Percentiles rank a stretch among this genome's conserved stretches.
Evolutionary conservation across 2,797 vertebrate genomes (phyloP).

Genomic region (Simalia tracyae): DNA sequence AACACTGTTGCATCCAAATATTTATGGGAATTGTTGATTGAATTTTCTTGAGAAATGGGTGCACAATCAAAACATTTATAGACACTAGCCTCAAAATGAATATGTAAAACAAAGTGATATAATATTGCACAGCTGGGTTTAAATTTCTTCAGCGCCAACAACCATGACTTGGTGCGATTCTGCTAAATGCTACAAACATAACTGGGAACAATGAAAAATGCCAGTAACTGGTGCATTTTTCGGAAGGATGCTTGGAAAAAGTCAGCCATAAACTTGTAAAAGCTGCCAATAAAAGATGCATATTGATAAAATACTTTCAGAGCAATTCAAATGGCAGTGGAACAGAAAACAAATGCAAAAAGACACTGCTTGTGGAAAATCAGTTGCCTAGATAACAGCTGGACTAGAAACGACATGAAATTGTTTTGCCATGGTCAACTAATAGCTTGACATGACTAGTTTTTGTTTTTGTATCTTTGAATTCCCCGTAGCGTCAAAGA

Average conservation of each 20-base stretch:
- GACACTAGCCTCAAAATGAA: background rate
- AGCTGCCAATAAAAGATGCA: background rate
- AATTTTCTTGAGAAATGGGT: background rate
- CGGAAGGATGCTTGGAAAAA: background rate
- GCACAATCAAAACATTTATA: background rate
- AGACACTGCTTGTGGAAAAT: background rate
- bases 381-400: background rate
- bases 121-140: background rate
- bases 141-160: background rate
- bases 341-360: constrained; percentile 19
- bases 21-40: background rate
- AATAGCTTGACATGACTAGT: background rate
- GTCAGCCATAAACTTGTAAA: constrained; percentile 10
- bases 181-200: background rate
- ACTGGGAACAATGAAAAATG: background rate
- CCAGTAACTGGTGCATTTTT: background rate
- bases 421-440: background rate
- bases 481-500: background rate
- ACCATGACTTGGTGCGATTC: background rate
- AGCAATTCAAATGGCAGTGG: background rate
- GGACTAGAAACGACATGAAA: background rate
- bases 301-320: background rate
- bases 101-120: background rate
- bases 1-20: background rate
- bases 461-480: background rate